Percentiles rank a stretch among this genome's conserved stretches.
These are phyloP conservation scores for Xenotilapia caudafasciata DNA, from an alignment of 2,113 vertebrate genomes.

Conservation along the genomic window DNA sequence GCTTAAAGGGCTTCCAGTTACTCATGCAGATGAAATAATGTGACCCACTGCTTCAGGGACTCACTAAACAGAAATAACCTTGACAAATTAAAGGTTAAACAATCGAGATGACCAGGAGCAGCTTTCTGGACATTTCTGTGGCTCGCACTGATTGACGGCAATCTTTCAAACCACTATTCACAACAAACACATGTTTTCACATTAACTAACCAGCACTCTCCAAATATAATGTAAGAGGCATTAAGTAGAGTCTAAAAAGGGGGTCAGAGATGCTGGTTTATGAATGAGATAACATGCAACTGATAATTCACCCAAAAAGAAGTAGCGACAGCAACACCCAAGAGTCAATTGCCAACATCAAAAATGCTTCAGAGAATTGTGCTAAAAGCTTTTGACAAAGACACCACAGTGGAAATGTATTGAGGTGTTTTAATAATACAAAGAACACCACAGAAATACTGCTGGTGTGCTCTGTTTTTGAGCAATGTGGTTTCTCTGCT, in stretches of 20 bases:
- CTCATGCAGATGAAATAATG: slow-evolving; percentile 43
- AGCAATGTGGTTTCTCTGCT: neutral
- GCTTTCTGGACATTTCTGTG: neutral
- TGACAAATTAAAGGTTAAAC: slow-evolving; percentile 35
- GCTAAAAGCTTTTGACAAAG: slow-evolving; percentile 17
- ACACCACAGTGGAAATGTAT: neutral
- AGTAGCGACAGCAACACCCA: neutral
- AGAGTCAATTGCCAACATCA: slow-evolving; percentile 4
- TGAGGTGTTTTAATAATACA: slow-evolving; percentile 8
- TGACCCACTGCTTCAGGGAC: slow-evolving; percentile 38
- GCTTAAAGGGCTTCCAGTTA: slow-evolving; percentile 37
- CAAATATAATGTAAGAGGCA: neutral
- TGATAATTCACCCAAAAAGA: neutral
- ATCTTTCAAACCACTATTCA: neutral
- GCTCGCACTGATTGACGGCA: neutral
- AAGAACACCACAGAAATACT: neutral
- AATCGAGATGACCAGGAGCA: neutral
- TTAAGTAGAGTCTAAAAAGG: neutral
- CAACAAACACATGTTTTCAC: neutral
- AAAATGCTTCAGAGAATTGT: neutral
- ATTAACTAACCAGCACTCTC: neutral
- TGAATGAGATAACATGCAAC: neutral
- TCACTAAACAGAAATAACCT: slow-evolving; percentile 28
- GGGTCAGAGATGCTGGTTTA: neutral
- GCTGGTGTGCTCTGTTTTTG: neutral